Base-by-base conservation (phyloP, 2,797 vertebrate species). In the Manis pentadactyla region DNA sequence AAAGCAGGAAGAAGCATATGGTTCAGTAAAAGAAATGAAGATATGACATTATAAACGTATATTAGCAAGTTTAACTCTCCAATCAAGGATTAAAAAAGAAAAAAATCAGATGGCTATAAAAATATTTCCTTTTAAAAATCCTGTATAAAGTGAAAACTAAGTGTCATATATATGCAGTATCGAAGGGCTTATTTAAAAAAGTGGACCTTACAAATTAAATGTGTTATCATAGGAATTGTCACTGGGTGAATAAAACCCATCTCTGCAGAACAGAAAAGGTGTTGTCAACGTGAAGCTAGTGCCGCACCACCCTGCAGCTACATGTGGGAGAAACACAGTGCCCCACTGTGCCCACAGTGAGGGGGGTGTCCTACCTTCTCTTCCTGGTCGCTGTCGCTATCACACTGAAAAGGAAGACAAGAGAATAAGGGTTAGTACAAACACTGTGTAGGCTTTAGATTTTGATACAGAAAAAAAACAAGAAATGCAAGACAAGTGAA, bases 371-470 rank as follows among this genome's bases (percentile, higher is more conserved):
- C 98, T 99, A 99, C 99, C 99, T 99, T 99, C 98, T 99, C 99
- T 97, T 99, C 99, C 97, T 99, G 99, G 98, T 99, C 99, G 75
- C 99, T 99, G 98, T 99, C 99, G 0, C 99, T 99, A 98, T 99
- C 99, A 95, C 99, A 99, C 99, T 99, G 98, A 96, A 98, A 99
- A 69, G 94, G 91, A 98, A 98, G 68, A 97, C 3, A 96, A 96
- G 98, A 96, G 87, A 94, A 92, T 63, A 78, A 90, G 77, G 23
- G 94, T 95, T 90, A 97, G 95, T 97, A 66, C 84, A 96, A 95
- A 39, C 85, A 34, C 3, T 15, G 82, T 95, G 34, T n/a, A 71
- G 7, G 66, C 83, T 93, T 75, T 83, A 19, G 53, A 27, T 88
- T 93, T 39, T 49, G 75, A 87, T 71, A n/a, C 68, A 14, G 68